Evolutionary conservation across 2,888 invertebrate species (phyloP).

Genomic region (Margaritifera margaritifera): DNA sequence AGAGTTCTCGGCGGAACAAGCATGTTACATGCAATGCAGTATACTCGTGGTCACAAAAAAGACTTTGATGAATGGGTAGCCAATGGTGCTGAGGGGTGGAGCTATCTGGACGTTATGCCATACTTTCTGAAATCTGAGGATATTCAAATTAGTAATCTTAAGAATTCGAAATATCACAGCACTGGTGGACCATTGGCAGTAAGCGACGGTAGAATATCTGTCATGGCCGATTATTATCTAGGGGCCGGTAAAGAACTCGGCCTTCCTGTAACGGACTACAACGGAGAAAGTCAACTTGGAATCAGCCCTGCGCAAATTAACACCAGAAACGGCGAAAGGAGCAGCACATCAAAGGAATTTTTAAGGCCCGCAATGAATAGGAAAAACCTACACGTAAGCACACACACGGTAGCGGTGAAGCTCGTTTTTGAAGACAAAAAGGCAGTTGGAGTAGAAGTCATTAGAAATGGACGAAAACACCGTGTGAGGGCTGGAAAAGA

Average conservation of each 20-base stretch:
- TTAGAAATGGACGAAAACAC: conserved; percentile 37
- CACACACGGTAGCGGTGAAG: conserved; percentile 45
- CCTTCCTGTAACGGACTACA: conserved; percentile 27
- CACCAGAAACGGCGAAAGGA: conserved; percentile 22
- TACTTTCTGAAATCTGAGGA: conserved; percentile 37
- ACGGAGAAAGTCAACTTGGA: conserved; percentile 24
- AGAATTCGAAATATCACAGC: conserved; percentile 30
- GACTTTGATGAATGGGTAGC: conserved; percentile 24
- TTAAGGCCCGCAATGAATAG: conserved; percentile 22
- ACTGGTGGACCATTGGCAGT: conserved; percentile 29
- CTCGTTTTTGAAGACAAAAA: conserved; percentile 48
- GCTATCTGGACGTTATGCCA: conserved; percentile 31
- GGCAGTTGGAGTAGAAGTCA: conserved; percentile 55
- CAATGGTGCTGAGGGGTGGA: conserved; percentile 27
- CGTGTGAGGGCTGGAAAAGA: conserved; percentile 51
- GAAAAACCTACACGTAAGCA: conserved; percentile 26
- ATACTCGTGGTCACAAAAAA: conserved; percentile 15
- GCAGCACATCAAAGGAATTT: conserved; percentile 29
- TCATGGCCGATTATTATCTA: conserved; percentile 21
- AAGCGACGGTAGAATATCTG: conserved; percentile 21
- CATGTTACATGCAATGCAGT: conserved; percentile 15
- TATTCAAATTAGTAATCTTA: conserved; percentile 23
- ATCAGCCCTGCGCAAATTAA: conserved; percentile 27
- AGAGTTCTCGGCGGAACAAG: conserved; percentile 23
- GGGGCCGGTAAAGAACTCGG: conserved; percentile 31